Evolutionary conservation across 2,797 vertebrate genomes (phyloP), one percentile per base, ranked within the genome.

Genomic region (Mycteria americana): DNA sequence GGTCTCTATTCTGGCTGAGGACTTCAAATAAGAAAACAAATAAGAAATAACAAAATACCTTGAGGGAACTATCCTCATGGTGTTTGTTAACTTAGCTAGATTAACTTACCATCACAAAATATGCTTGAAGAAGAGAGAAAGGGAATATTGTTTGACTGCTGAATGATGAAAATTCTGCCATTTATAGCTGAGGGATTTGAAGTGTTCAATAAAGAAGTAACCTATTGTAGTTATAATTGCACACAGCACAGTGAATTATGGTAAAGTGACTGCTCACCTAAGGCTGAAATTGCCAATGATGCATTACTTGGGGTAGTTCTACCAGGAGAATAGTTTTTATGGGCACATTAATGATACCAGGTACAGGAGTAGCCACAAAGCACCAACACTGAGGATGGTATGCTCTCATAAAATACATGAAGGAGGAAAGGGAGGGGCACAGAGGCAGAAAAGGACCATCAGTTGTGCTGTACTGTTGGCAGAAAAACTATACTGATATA

Each of bases 401-500:
- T 48, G 30, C 35, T 80, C 45, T 74, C 81, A 78, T 95, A 80
- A 97, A 93, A 53, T 53, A 51, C 43, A 25, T 41, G 87, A 87
- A 89, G 53, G 53, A 81, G 64, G 35, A 83, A 69, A 80, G 56
- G 57, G 33, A 89, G 15, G 13, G 69, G 37, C 43, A 65, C n/a
- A 73, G 73, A 84, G 63, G 41, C 21, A 76, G 68, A 39, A 73
- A 92, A 91, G 68, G 24, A 35, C 73, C 63, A 80, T 94, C 84
- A 91, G 60, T 81, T 94, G 50, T 76, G 48, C 79, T 60, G 22
- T 72, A 77, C 24, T 59, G 22, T 67, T 89, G 89, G 62, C 76
- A 88, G 95, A 83, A 92, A 80, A 70, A 50, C 74, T 80, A 13
- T 65, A 79, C 51, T 91, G 88, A 87, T 79, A 77, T 64, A 91